phyloP scores from a whole-genome alignment of 2,797 vertebrate species.

The Hirundo rustica region DNA sequence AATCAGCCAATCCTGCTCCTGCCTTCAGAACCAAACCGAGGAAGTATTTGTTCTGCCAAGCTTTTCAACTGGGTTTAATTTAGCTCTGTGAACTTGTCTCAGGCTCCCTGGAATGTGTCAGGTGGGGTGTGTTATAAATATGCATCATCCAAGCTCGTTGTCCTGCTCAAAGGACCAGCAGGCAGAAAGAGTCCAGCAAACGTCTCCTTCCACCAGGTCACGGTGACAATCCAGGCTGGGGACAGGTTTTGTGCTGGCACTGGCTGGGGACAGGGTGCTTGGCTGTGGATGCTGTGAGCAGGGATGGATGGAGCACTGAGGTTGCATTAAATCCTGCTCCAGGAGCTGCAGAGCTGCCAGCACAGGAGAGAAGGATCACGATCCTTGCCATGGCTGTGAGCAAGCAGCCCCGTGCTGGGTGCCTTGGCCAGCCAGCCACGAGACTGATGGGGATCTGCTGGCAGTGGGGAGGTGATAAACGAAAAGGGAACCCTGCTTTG shows the following conservation, averaged over 20 bases:
- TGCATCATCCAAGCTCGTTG: slow-evolving; percentile 22
- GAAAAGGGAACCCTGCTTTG: neutral
- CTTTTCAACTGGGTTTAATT: slow-evolving; percentile 54
- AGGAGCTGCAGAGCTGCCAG: neutral
- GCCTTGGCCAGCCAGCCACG: neutral
- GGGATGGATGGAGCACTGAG: neutral
- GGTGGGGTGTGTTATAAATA: slow-evolving; percentile 51
- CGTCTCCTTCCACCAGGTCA: neutral
- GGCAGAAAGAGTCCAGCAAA: neutral
- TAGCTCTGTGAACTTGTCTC: slow-evolving; percentile 54
- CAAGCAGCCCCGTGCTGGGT: neutral
- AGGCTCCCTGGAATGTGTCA: slow-evolving; percentile 60
- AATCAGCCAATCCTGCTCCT: slow-evolving; percentile 7
- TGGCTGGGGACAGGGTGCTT: neutral
- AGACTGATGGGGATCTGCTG: neutral
- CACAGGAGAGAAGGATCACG: neutral
- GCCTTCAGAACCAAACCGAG: neutral
- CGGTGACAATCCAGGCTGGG: neutral
- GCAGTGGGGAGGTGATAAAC: neutral
- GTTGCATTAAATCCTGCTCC: neutral
- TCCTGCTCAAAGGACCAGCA: neutral
- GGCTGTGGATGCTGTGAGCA: neutral
- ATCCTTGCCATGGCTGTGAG: neutral
- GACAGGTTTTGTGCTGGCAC: neutral
- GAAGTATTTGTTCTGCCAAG: slow-evolving; percentile 58